These are phyloP conservation scores for Anguilla rostrata DNA, from an alignment of 2,113 vertebrate genomes.

Conservation along the genomic window DNA sequence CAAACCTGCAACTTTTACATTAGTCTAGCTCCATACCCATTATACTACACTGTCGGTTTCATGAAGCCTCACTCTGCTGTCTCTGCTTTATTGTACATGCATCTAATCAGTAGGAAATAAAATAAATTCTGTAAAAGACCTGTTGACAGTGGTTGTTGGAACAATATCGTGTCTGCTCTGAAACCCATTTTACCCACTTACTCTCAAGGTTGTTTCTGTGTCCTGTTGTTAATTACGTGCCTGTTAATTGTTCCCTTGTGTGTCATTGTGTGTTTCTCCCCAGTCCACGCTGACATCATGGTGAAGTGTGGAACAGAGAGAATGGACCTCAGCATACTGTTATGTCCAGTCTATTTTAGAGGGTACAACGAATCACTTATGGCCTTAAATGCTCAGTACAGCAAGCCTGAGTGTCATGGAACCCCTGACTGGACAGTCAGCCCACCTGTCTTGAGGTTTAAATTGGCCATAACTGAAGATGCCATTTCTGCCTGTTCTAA, in stretches of 20 bases:
- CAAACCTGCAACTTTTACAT: no score
- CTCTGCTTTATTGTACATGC: not conserved
- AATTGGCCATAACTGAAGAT: constrained; percentile 55
- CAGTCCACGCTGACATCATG: constrained; percentile 63
- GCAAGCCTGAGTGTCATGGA: constrained; percentile 52
- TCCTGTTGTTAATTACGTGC: constrained; percentile 4
- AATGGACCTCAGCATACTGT: constrained; percentile 61
- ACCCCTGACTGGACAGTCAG: constrained; percentile 37
- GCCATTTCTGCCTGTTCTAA: constrained; percentile 48
- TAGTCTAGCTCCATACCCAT: no score
- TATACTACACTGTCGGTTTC: no score
- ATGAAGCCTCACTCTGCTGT: not conserved
- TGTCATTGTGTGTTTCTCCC: constrained; percentile 4
- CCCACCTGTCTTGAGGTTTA: constrained; percentile 64
- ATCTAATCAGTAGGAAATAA: not conserved
- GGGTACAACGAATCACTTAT: constrained; percentile 65
- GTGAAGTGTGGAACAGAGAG: constrained; percentile 59
- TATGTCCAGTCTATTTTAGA: constrained; percentile 67
- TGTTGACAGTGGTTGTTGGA: constrained; percentile 13
- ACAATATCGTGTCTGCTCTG: not conserved
- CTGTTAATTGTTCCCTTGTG: not conserved
- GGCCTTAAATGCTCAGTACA: constrained; percentile 59
- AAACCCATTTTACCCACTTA: not conserved
- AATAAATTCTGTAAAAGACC: not conserved
- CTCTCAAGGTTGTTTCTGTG: not conserved